These are phyloP conservation scores for Camponotus pennsylvanicus DNA, from an alignment of 1,140 invertebrate genomes.

Conservation along the genomic window DNA sequence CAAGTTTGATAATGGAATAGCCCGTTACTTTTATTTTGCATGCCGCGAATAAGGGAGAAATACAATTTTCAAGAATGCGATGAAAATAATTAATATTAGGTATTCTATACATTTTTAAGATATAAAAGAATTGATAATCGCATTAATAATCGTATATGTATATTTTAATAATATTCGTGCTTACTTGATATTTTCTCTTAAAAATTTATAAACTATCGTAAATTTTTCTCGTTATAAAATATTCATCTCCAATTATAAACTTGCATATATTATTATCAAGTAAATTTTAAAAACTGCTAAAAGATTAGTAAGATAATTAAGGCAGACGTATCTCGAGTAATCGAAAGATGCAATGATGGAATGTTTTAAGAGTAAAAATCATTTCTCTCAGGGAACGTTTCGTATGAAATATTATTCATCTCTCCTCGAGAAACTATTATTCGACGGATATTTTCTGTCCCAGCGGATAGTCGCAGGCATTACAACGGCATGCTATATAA, in stretches of 20 bases:
- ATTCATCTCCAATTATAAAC: background rate
- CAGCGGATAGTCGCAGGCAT: background rate
- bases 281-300: background rate
- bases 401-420: constrained; percentile 25
- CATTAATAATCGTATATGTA: too few relatives aligned
- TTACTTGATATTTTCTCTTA: background rate
- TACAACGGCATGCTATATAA: background rate
- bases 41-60: background rate
- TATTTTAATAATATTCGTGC: background rate
- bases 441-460: constrained; percentile 1
- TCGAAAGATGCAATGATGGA: background rate
- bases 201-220: background rate
- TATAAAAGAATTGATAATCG: background rate
- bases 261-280: background rate
- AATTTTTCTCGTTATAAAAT: background rate
- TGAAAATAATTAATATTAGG: constrained; percentile 7
- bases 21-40: constrained; percentile 41
- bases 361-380: background rate
- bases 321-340: background rate
- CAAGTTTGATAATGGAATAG: constrained; percentile 48
- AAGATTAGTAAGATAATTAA: background rate
- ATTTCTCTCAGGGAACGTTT: background rate
- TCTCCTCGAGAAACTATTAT: background rate
- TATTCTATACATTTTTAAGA: background rate
- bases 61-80: background rate